Evolutionary conservation across 2,113 vertebrate genomes (phyloP), one percentile per base, ranked within the genome.

Genomic region (Varanus komodoensis): DNA sequence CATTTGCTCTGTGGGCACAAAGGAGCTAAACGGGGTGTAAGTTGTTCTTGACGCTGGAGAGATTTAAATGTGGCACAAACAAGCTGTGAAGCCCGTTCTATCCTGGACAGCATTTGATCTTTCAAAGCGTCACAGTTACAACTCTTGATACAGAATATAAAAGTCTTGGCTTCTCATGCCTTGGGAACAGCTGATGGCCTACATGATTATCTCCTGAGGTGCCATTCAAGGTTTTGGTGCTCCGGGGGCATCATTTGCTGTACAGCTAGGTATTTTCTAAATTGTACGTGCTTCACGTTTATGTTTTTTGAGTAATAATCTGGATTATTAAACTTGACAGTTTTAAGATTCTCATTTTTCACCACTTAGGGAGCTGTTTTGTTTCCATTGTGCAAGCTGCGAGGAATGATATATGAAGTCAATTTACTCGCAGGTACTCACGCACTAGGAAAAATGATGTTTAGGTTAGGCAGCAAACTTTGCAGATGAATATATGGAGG

Each of bases 291-390:
- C 64, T 79, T 78, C 3, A 29, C 54, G 77, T 94, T 95, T 94
- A 93, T 82, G 54, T 88, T 86, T 64, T 92, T 79, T 96, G 94
- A 96, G 92, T 95, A 96, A 96, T 95, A 95, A 90, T 91, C 89
- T 78, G 8, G 1, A 5, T 82, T 93, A 96, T 96, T 94, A 90
- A 94, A 86, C 68, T 34, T 95, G 93, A 94, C 93, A 95, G 91
- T 86, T 93, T 94, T 92, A 94, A 94, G 90, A 94, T 89, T 86
- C 92, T 92, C 73, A 93, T 95, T 95, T 96, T 93, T 96, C 90
- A 93, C 86, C 85, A 83, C 88, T 96, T 92, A 86, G 32, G 87
- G 87, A 91, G 87, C 73, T 88, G 89, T 91, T 89, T 90, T 82
- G 64, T 87, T 92, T 93, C 27, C 86, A 92, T 23, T 86, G 86